Evolutionary conservation across 2,797 vertebrate species (phyloP).

Genomic region (Pangasius krempfi): DNA sequence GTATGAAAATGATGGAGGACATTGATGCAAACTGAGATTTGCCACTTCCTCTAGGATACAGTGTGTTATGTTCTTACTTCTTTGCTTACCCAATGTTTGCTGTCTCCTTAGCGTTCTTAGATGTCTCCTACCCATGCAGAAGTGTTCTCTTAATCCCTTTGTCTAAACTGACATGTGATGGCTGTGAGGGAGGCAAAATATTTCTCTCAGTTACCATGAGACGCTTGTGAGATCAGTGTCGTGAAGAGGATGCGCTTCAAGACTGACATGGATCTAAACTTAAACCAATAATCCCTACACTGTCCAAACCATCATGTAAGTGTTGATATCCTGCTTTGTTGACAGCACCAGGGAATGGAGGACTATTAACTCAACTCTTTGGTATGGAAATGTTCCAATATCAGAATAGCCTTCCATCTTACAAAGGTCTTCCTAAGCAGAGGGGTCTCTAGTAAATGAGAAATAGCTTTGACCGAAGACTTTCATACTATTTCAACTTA

Average conservation of each 20-base stretch:
- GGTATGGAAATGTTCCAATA: constrained; percentile 37
- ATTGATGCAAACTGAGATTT: constrained; percentile 51
- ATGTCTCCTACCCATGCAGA: constrained; percentile 63
- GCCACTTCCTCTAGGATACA: constrained; percentile 58
- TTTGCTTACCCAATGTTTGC: constrained; percentile 68
- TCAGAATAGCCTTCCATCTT: background rate
- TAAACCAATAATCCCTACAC: constrained; percentile 46
- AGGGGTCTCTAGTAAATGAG: background rate
- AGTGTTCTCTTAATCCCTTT: constrained; percentile 62
- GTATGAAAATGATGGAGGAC: background rate
- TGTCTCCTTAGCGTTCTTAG: constrained; percentile 66
- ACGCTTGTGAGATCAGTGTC: constrained; percentile 48
- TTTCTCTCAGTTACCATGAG: constrained; percentile 69
- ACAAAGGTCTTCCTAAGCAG: constrained; percentile 2
- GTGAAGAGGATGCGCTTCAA: constrained; percentile 38
- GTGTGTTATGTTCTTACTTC: constrained; percentile 64
- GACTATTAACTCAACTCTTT: constrained; percentile 8
- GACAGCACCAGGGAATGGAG: constrained; percentile 30
- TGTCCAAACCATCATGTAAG: constrained; percentile 26
- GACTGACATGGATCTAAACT: constrained; percentile 40
- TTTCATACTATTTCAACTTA: constrained; percentile 6
- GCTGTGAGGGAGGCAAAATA: constrained; percentile 69
- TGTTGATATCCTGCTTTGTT: constrained; percentile 20
- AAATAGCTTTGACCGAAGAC: background rate
- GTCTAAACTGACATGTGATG: constrained; percentile 64